Conservation (phyloP, 1,140 invertebrate species). For the Telenomus remus region DNA sequence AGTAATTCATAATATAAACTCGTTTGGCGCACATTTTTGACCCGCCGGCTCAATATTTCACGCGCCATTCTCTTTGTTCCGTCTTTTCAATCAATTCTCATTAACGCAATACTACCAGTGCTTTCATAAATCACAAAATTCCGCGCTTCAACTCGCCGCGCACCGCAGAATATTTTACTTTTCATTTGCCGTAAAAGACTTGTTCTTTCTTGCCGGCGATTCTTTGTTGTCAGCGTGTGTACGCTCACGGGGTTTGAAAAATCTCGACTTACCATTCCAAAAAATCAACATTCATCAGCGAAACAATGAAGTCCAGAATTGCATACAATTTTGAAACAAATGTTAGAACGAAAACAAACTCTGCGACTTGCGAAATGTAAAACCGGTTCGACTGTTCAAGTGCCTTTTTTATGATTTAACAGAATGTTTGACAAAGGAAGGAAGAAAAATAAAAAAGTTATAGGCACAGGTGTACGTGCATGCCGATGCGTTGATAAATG, state of each 20-base stretch:
- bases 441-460: slow-evolving; percentile 6
- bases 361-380: slow-evolving; percentile 24
- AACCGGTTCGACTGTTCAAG: slow-evolving; percentile 47
- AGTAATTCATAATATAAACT: slow-evolving; percentile 52
- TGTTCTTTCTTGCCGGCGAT: too few species aligned
- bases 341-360: slow-evolving; percentile 39
- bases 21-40: slow-evolving; percentile 30
- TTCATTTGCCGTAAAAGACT: too few species aligned
- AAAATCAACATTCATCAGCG: slow-evolving; percentile 37
- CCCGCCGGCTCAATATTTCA: slow-evolving; percentile 28
- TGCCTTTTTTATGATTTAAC: slow-evolving; percentile 17
- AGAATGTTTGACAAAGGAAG: slow-evolving; percentile 14
- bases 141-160: slow-evolving; percentile 8
- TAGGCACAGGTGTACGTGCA: slow-evolving; percentile 19
- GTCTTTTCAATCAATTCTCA: slow-evolving; percentile 53
- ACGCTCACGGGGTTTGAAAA: too few species aligned
- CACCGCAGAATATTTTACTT: slow-evolving; percentile 34
- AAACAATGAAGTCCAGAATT: slow-evolving; percentile 41
- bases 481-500: slow-evolving; percentile 58
- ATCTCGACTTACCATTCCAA: slow-evolving; percentile 20
- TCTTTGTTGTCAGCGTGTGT: too few species aligned
- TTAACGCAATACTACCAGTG: slow-evolving; percentile 37
- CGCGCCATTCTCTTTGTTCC: slow-evolving; percentile 19
- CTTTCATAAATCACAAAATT: slow-evolving; percentile 45
- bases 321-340: slow-evolving; percentile 41